Conservation (phyloP, 1,140 invertebrate genomes). For the Drosophila tropicalis region DNA sequence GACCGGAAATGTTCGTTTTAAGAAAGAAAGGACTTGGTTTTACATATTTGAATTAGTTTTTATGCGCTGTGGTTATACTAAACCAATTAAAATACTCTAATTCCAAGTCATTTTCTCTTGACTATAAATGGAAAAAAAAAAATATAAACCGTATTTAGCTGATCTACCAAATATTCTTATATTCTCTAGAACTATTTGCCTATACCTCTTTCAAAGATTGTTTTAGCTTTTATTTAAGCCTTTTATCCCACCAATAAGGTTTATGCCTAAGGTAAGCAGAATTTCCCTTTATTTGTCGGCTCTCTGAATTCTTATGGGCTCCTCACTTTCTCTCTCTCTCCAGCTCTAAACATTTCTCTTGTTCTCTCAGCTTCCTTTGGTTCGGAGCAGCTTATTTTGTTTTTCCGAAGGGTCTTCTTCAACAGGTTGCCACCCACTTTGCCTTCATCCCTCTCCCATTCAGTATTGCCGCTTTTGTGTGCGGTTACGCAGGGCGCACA, state of each 20-base stretch:
- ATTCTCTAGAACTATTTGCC: too few relatives aligned
- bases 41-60: too few relatives aligned
- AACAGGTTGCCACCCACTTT: slow-evolving; percentile 73
- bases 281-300: neutral
- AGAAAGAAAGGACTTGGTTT: too few relatives aligned
- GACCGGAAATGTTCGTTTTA: too few relatives aligned
- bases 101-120: too few relatives aligned
- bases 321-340: neutral
- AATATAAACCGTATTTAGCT: too few relatives aligned
- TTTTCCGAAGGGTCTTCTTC: slow-evolving; percentile 49
- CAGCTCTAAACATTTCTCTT: neutral
- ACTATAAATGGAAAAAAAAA: too few relatives aligned
- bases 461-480: slow-evolving; percentile 27
- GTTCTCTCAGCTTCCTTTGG: slow-evolving; percentile 3
- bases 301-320: neutral
- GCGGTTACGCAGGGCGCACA: slow-evolving; percentile 18
- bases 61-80: too few relatives aligned
- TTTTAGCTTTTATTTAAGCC: neutral
- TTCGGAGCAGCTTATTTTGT: slow-evolving; percentile 48
- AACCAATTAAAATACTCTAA: too few relatives aligned
- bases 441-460: slow-evolving; percentile 1
- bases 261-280: neutral
- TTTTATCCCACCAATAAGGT: neutral
- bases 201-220: too few relatives aligned
- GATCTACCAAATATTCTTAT: too few relatives aligned